Conservation (phyloP, 2,797 vertebrate genomes). For the Notolabrus celidotus region DNA sequence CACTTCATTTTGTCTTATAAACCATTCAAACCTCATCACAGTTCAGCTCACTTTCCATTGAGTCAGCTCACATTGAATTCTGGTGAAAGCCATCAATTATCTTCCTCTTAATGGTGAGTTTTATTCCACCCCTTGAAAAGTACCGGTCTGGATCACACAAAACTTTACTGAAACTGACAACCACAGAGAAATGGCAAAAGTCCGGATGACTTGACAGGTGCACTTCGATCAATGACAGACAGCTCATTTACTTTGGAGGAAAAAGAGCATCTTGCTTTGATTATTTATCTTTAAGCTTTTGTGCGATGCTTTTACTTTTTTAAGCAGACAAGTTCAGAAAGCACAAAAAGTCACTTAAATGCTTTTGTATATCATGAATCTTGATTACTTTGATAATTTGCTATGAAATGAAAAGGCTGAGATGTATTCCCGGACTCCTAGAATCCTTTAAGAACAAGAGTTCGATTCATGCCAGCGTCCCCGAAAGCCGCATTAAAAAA, state of each 20-base stretch:
- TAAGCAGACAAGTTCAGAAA: background rate
- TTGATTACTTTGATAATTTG: background rate
- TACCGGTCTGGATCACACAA: slow-evolving; percentile 51
- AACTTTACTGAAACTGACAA: slow-evolving; percentile 60
- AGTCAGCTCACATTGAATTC: slow-evolving; percentile 63
- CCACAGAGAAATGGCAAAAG: slow-evolving; percentile 13
- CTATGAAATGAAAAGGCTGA: background rate
- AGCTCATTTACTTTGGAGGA: slow-evolving; percentile 23
- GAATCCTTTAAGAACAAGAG: background rate
- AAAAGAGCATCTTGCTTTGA: slow-evolving; percentile 1
- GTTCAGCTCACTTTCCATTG: slow-evolving; percentile 54
- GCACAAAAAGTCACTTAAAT: background rate
- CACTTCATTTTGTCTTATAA: slow-evolving; percentile 65
- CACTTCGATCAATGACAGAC: slow-evolving; percentile 36
- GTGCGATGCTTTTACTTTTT: background rate
- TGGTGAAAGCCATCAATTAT: slow-evolving; percentile 80
- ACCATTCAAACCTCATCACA: slow-evolving; percentile 63
- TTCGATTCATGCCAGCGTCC: slow-evolving; percentile 26
- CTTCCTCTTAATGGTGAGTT: slow-evolving; percentile 66
- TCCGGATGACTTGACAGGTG: slow-evolving; percentile 37
- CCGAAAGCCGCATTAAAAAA: slow-evolving; percentile 46
- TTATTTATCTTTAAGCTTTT: slow-evolving; percentile 35
- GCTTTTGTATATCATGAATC: background rate
- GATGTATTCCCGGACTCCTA: background rate
- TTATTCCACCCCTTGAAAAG: slow-evolving; percentile 68